Conservation (phyloP, 2,888 invertebrate genomes). For the Folsomia candida region DNA sequence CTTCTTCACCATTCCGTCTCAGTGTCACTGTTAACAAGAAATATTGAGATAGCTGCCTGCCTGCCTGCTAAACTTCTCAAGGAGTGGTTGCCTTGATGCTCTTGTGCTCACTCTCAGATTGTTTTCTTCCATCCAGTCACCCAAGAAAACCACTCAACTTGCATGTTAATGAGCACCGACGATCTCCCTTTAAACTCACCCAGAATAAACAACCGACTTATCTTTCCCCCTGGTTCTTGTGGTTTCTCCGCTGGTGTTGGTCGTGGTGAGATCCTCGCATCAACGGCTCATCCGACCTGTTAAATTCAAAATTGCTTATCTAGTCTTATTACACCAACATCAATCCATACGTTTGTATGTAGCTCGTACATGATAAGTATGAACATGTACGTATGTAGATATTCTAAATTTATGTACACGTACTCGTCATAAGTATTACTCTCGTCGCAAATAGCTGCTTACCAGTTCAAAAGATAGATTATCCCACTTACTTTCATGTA, state of each 20-base stretch:
- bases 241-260: not conserved
- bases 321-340: not conserved
- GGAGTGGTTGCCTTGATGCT: slow-evolving; percentile 1
- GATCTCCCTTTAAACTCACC: not conserved
- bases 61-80: not conserved
- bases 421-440: too few species aligned
- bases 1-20: slow-evolving; percentile 25
- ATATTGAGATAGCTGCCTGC: slow-evolving; percentile 13
- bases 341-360: not conserved
- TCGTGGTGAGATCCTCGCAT: not conserved
- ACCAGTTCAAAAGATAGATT: not conserved
- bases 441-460: too few species aligned
- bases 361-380: not conserved
- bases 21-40: slow-evolving; percentile 20
- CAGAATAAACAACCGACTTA: not conserved
- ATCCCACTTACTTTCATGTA: too few species aligned
- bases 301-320: slow-evolving; percentile 5
- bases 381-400: too few species aligned
- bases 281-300: not conserved
- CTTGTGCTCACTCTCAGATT: slow-evolving; percentile 5
- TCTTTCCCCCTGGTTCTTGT: not conserved
- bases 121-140: slow-evolving; percentile 10
- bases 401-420: too few species aligned
- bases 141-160: slow-evolving; percentile 13
- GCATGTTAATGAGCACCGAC: slow-evolving; percentile 12